Evolutionary conservation across 1,140 invertebrate genomes (phyloP), one percentile per base, ranked within the genome.

Genomic region (Drosophila leontia): DNA sequence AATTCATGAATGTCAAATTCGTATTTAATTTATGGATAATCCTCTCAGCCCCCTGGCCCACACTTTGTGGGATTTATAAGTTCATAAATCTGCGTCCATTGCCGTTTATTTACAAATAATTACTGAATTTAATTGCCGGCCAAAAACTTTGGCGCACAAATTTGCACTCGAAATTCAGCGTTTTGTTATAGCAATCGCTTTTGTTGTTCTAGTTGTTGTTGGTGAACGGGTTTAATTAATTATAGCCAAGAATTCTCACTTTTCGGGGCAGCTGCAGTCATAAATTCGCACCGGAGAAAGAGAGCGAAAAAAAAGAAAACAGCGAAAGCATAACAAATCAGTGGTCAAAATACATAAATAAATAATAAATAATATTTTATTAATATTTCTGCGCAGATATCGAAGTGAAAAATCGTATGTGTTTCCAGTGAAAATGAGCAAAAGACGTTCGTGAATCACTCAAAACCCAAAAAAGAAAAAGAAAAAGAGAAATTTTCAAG

Each of bases 211-310:
- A 23, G 60, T 17, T 41, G 26, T 17, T 61, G 55, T 76, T 57
- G 63, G 62, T 41, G 50, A 78, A 69, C 42, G 63, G 23, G 70
- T 63, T 75, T 55, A 75, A 75, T 75, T 75, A 75, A 75, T 75
- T 75, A 63, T 63, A 19, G 71, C 48, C 41, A 55, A 63, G 70
- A 75, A 75, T 63, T 75, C 65, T 74, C 57, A 62, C 72, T 76
- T 56, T 69, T 84, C 84, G 82, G 61, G 80, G 84, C 84, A 88
- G 65, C 84, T 78, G 80, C 65, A 84, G 65, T 67, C 72, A 87
- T 87, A 81, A 87, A 87, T 87, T 83, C 45, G 50, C 64, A 67
- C 42, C 57, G 58, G 37, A 59, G 62, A 82, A 62, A 53, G 37
- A 57, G 48, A 26, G 47, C 23, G 23, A 48, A 11, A 29, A 29